These are phyloP conservation scores for Watsonalla cultraria DNA, from an alignment of 2,888 invertebrate species.

Conservation along the genomic window DNA sequence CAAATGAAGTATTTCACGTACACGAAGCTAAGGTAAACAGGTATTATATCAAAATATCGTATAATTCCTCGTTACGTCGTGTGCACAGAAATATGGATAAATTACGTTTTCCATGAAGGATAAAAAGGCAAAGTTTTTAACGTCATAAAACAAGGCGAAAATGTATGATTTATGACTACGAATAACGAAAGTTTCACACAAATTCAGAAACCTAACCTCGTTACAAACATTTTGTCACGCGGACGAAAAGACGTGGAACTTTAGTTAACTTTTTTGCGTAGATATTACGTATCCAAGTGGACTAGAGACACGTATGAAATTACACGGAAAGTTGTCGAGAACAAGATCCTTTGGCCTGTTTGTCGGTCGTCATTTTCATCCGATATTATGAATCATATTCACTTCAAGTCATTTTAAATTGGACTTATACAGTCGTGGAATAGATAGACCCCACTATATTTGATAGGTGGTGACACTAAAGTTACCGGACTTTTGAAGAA, in stretches of 20 bases:
- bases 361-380: too few relatives aligned
- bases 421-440: too few relatives aligned
- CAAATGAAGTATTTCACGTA: background rate
- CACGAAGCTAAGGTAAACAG: background rate
- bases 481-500: too few relatives aligned
- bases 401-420: too few relatives aligned
- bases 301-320: background rate
- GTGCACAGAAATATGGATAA: background rate
- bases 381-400: too few relatives aligned
- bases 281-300: background rate
- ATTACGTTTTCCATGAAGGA: slow-evolving; percentile 1
- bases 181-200: slow-evolving; percentile 3
- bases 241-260: slow-evolving; percentile 13
- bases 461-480: too few relatives aligned
- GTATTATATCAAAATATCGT: background rate
- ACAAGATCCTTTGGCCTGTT: background rate
- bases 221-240: slow-evolving; percentile 2
- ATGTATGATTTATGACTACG: slow-evolving; percentile 10
- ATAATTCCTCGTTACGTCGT: background rate
- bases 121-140: slow-evolving; percentile 1
- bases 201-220: slow-evolving; percentile 8
- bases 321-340: background rate
- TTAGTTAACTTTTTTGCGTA: background rate
- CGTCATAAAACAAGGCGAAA: slow-evolving; percentile 5
- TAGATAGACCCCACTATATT: too few relatives aligned